Evolutionary conservation across 2,888 invertebrate genomes (phyloP).

Genomic region (Agriopis aurantiaria): DNA sequence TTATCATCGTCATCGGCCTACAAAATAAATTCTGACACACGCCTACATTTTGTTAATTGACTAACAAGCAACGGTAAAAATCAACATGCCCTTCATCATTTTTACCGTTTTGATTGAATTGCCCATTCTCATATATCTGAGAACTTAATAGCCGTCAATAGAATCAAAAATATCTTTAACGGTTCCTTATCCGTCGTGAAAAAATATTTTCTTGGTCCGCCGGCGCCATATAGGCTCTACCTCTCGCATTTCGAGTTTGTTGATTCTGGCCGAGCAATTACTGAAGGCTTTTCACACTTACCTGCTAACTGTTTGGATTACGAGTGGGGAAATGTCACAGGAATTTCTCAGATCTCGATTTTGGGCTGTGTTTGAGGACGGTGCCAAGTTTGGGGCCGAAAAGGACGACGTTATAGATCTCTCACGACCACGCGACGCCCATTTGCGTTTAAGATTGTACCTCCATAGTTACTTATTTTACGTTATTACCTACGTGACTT

Average conservation of each 20-base stretch:
- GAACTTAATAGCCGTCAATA: slow-evolving; percentile 28
- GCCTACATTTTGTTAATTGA: slow-evolving; percentile 24
- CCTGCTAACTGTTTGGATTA: slow-evolving; percentile 72
- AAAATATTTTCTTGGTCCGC: slow-evolving; percentile 14
- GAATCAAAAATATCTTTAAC: slow-evolving; percentile 32
- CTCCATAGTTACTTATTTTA: not conserved
- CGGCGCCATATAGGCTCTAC: not conserved
- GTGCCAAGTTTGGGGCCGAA: slow-evolving; percentile 52
- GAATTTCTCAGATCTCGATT: slow-evolving; percentile 58
- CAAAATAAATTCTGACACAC: slow-evolving; percentile 6
- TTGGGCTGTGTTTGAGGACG: slow-evolving; percentile 29
- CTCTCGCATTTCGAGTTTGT: slow-evolving; percentile 50
- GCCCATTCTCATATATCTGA: slow-evolving; percentile 24
- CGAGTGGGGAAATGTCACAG: slow-evolving; percentile 72
- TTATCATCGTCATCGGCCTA: slow-evolving; percentile 3
- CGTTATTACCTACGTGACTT: slow-evolving; percentile 14
- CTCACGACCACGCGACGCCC: slow-evolving; percentile 20
- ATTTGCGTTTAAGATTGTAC: slow-evolving; percentile 14
- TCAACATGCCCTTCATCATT: slow-evolving; percentile 26
- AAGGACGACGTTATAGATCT: slow-evolving; percentile 44
- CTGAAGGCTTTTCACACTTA: slow-evolving; percentile 79
- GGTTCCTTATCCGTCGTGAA: slow-evolving; percentile 15
- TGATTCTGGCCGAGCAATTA: slow-evolving; percentile 71
- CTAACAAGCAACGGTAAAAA: slow-evolving; percentile 30
- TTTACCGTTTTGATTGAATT: slow-evolving; percentile 42